Base-by-base conservation (phyloP, 2,888 invertebrate genomes). In the Pyrrhia umbra region DNA sequence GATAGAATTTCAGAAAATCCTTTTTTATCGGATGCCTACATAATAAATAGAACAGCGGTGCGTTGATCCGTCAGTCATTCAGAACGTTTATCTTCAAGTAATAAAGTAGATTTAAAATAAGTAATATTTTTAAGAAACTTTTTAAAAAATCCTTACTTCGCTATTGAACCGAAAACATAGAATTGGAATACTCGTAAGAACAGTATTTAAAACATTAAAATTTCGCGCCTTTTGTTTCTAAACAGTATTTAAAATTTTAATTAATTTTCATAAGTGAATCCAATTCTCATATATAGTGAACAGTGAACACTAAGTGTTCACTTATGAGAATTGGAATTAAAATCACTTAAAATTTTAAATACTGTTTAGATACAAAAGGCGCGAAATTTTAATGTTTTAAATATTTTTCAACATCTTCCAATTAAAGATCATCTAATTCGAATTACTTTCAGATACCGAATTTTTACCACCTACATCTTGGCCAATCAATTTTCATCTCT, bases 381-480 rank as follows among this genome's bases (percentile, higher is more conserved):
- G 74, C 25, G 61, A 74, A 57, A 59, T 25, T 49, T 58, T 20
- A 5, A 61, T 52, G 42, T 43, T 49, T 61, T 10, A 47, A 58
- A 64, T 64, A 16, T 46, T 59, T 57, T 27, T 49, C 9, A 43
- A 52, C 55, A 62, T 58, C 18, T 37, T 34, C 16, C 34, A 52
- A 58, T 69, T 65, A 65, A 47, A 58, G 51, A 52, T 45, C 60
- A 58, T 43, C 49, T 69, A 56, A 65, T 51, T 51, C 21, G 21
- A 30, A 74, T 66, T 74, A 65, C 49, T 16, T 27, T 50, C 40
- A 56, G 20, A 69, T 59, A 37, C 58, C 52, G 42, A 40, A 54
- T 52, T 59, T 62, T 59, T 59, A 13, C 8, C 2, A 6, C 2
- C 10, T 9, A 8, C 15, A 8, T 6, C 3, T 6, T 6, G 2